Evolutionary conservation across 1,140 invertebrate genomes (phyloP).

Genomic region (Drosophila teissieri): DNA sequence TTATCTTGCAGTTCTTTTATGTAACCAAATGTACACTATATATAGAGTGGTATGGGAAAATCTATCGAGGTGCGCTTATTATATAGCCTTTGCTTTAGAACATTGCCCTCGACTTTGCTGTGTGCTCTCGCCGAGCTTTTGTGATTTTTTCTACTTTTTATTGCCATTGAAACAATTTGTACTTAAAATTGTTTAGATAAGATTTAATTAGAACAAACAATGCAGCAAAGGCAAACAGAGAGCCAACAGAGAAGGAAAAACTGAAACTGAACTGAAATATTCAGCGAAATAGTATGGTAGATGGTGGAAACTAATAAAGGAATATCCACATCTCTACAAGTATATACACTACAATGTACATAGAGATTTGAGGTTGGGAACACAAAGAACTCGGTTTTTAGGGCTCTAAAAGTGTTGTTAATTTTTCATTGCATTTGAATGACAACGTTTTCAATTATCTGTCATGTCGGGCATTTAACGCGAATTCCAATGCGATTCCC

Average conservation of each 20-base stretch:
- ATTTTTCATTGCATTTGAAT: neutral
- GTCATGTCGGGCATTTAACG: neutral
- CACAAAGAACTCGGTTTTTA: neutral
- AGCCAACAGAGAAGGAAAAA: neutral
- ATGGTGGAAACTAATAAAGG: neutral
- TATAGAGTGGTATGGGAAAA: neutral
- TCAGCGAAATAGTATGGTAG: neutral
- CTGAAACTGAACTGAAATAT: neutral
- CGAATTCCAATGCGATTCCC: slow-evolving; percentile 2
- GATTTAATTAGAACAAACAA: slow-evolving; percentile 51
- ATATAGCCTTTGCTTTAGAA: slow-evolving; percentile 12
- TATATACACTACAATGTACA: too few relatives aligned
- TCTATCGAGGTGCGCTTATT: slow-evolving; percentile 5
- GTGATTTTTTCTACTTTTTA: neutral
- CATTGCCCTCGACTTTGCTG: slow-evolving; percentile 19
- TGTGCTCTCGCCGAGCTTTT: slow-evolving; percentile 1
- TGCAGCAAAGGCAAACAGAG: neutral
- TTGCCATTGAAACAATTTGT: slow-evolving; percentile 33
- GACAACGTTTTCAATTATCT: neutral
- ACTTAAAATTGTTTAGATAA: slow-evolving; percentile 61
- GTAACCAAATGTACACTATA: slow-evolving; percentile 7
- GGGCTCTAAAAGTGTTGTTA: neutral
- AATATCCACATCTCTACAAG: neutral
- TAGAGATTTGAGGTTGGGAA: too few relatives aligned
- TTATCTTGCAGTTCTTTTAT: slow-evolving; percentile 8